Base-by-base conservation (phyloP, 1,140 invertebrate species). In the Hycleus cichorii region DNA sequence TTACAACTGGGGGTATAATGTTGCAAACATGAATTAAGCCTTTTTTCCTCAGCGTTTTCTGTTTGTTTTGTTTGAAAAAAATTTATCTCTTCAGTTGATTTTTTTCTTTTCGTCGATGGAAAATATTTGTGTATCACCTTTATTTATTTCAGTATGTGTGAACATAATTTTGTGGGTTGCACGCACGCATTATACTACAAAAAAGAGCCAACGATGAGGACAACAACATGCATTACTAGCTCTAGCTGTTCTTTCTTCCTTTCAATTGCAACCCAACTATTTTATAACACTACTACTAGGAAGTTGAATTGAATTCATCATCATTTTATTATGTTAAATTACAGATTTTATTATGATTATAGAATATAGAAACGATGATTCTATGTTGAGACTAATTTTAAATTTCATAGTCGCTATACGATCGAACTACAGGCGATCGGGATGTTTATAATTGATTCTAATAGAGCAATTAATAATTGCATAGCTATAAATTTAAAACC, bases 71-170 rank as follows among this genome's bases (percentile, higher is more conserved):
- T 18, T 18, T 18, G 18, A 18, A 18, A 18, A 18, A 18, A 18
- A 18, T 18, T 18, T 18, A 18, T 18, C 18, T 18, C 18, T 18
- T 18, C 18, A 18, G 18, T 18, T 18, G 18, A 18, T 18, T 18
- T 18, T 18, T 18, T 18, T 18, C 18, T 1, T 18, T 18, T 18
- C 18, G 18, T 18, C 18, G 18, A 18, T 18, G 18, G 18, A 18
- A 18, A 64, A 67, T 65, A 65, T 67, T 67, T 67, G 66, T 67
- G 64, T 67, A 67, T 67, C 66, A 67, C 66, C 55, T 62, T 64
- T 67, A 67, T 67, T 67, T 67, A 67, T 67, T 57, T 54, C 57
- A 38, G 42, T 61, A 57, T 50, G 18, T 48, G 39, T 32, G 48
- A 40, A 57, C 64, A 65, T 67, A 60, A 67, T 59, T 67, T 49